Base-by-base conservation (phyloP, 2,797 vertebrate genomes). In the Yasuhikotakia modesta region DNA sequence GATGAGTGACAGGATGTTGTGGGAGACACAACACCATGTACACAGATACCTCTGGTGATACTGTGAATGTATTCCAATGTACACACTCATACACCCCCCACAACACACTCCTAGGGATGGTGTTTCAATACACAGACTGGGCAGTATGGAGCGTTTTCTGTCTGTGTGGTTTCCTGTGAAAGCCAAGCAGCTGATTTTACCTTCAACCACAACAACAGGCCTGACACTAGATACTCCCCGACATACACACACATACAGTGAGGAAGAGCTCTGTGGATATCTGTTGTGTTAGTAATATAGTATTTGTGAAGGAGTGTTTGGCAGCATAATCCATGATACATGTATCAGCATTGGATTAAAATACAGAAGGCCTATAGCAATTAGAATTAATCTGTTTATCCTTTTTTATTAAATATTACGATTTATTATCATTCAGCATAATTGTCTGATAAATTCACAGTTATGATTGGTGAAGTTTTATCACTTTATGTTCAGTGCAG, bases 161-260 rank as follows among this genome's bases (percentile, higher is more conserved):
- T 86, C 84, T 84, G 72, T 88, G 87, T 85, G 88, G 87, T 88
- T 90, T 88, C 81, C 84, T 86, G 83, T 87, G 82, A 85, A 88
- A 88, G 78, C 72, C 60, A 81, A 83, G 82, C 81, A 86, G 84
- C 72, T 81, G 84, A 86, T 86, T 83, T 80, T 78, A 84, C 80
- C 84, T 81, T 82, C 68, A 84, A 82, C 80, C 79, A 77, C 79
- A 80, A 80, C 79, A 83, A 76, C 72, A 78, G 74, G 66, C 78
- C 78, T 82, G 84, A 88, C 76, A 88, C 81, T 24, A 78, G 79
- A 88, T 84, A 86, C 82, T 82, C 73, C 17, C 66, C 16, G 61
- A 74, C 55, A 81, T 76, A 74, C 70, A 78, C 35, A 78, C 75
- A 71, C 57, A 81, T 58, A 73, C 78, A 81, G 24, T 46, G 17